Conservation (phyloP, 2,113 vertebrate species). For the Pristiophorus japonicus region DNA sequence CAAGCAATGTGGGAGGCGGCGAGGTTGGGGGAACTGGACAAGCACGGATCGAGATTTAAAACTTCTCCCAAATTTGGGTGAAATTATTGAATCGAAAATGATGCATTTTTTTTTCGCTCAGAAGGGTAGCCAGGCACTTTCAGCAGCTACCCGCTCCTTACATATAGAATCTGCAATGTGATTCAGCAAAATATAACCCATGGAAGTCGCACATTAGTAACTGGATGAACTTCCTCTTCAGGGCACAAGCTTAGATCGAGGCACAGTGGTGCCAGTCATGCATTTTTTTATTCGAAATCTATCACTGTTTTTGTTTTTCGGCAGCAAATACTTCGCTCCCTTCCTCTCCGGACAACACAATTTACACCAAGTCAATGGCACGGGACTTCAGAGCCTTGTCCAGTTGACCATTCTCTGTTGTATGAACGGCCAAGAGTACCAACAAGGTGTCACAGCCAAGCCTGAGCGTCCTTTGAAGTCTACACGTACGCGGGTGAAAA, state of each 20-base stretch:
- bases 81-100: neutral
- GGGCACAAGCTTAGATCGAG: neutral
- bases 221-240: neutral
- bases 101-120: neutral
- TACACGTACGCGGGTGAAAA: too few relatives aligned
- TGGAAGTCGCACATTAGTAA: neutral
- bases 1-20: neutral
- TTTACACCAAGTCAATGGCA: neutral
- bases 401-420: neutral
- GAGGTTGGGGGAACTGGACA: neutral
- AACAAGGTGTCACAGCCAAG: neutral
- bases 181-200: neutral
- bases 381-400: neutral
- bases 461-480: too few relatives aligned
- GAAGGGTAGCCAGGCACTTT: neutral
- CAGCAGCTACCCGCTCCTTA: neutral
- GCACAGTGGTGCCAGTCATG: neutral
- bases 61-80: neutral
- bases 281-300: neutral
- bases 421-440: neutral
- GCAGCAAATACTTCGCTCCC: neutral
- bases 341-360: neutral
- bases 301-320: neutral
- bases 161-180: neutral
- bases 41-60: neutral